Evolutionary conservation across 2,888 invertebrate species (phyloP).

Genomic region (Drosophila peninsularis): DNA sequence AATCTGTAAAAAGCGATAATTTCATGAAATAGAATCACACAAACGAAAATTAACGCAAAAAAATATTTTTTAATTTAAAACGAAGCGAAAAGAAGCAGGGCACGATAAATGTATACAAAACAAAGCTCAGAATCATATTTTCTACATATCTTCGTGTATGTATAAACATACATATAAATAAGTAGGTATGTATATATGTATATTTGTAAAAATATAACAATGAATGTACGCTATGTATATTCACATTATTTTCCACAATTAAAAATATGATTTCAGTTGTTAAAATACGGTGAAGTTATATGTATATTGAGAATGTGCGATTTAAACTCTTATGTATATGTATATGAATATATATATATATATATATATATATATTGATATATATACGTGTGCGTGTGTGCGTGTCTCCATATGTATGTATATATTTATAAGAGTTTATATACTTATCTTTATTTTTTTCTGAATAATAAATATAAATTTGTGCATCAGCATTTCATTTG

Average conservation of each 20-base stretch:
- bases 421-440: background rate
- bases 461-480: constrained; percentile 15
- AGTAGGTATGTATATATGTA: background rate
- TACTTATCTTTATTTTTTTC: constrained; percentile 3
- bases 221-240: constrained; percentile 14
- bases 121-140: background rate
- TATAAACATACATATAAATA: background rate
- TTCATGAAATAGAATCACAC: constrained; percentile 17
- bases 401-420: background rate
- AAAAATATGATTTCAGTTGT: background rate
- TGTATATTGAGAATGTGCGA: background rate
- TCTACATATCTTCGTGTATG: constrained; percentile 1
- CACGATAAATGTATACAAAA: background rate
- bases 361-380: constrained; percentile 1
- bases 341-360: constrained; percentile 7
- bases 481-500: constrained; percentile 8
- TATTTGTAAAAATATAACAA: constrained; percentile 3
- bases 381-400: background rate
- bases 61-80: constrained; percentile 1
- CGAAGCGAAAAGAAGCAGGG: background rate
- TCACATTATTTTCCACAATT: background rate
- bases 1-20: constrained; percentile 19
- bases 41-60: background rate
- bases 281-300: background rate
- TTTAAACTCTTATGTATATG: background rate